phyloP scores from a whole-genome alignment of 2,113 vertebrate species.

The Gymnarchus niloticus region DNA sequence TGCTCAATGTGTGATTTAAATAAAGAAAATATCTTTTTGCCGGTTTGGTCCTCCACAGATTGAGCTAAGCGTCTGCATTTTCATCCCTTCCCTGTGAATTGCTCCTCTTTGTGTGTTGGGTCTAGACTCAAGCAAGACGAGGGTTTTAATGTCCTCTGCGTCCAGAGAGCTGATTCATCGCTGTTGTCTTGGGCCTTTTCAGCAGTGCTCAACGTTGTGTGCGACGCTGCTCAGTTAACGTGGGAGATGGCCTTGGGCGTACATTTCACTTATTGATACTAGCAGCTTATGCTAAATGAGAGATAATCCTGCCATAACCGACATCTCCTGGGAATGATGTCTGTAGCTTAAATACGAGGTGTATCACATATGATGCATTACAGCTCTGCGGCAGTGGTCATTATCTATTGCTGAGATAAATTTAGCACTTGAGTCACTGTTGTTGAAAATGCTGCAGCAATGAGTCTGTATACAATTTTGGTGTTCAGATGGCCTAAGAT shows the following conservation, averaged over 20 bases:
- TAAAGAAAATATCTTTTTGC: not conserved
- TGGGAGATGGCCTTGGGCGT: not conserved
- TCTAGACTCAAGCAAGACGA: not conserved
- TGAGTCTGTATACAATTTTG: not conserved
- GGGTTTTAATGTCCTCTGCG: not conserved
- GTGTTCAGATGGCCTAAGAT: no score
- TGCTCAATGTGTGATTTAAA: not conserved
- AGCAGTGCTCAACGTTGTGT: not conserved
- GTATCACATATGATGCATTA: not conserved
- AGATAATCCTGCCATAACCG: no score
- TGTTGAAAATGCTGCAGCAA: not conserved
- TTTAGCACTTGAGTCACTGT: constrained; percentile 1
- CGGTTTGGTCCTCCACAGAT: not conserved
- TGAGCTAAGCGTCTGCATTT: not conserved
- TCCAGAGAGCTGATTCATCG: not conserved
- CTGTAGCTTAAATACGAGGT: not conserved
- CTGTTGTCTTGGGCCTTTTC: not conserved
- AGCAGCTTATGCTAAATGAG: no score
- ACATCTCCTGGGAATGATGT: no score
- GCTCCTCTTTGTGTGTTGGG: not conserved
- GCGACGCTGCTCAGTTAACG: not conserved
- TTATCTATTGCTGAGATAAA: not conserved
- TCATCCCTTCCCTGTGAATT: not conserved
- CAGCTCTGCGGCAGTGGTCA: not conserved
- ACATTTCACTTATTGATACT: not conserved